Evolutionary conservation across 2,797 vertebrate genomes (phyloP).

Genomic region (Eulemur coronatus): DNA sequence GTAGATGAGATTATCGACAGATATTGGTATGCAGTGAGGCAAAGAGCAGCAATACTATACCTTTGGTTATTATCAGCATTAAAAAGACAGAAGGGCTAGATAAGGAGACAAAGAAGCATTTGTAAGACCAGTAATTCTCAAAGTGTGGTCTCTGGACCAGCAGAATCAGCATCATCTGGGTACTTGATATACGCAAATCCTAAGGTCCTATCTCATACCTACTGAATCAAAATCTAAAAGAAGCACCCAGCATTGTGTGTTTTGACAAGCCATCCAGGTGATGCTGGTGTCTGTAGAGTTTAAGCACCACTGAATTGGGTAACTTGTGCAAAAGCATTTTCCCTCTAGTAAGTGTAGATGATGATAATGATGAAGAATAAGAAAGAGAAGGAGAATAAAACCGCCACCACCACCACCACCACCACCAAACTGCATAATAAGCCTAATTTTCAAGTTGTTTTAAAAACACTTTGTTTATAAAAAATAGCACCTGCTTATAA

Average conservation of each 20-base stretch:
- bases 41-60: neutral
- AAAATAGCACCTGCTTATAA: neutral
- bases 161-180: neutral
- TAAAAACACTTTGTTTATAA: neutral
- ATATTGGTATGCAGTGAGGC: neutral
- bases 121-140: neutral
- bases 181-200: neutral
- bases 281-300: neutral
- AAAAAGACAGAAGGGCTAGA: neutral
- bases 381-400: neutral
- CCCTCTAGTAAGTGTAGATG: neutral
- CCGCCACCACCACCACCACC: too few species aligned
- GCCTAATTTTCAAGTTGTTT: constrained; percentile 1
- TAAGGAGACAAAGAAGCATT: neutral
- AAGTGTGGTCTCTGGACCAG: neutral
- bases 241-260: neutral
- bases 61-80: neutral
- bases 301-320: neutral
- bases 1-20: neutral
- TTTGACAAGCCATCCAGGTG: neutral
- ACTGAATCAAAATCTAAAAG: neutral
- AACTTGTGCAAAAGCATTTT: neutral
- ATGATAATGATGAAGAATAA: neutral
- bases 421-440: neutral
- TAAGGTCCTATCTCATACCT: neutral